A percentile compares a stretch with the other conserved stretches of the same genome.
Evolutionary conservation across 2,888 invertebrate genomes (phyloP).

Genomic region (Troides helena): DNA sequence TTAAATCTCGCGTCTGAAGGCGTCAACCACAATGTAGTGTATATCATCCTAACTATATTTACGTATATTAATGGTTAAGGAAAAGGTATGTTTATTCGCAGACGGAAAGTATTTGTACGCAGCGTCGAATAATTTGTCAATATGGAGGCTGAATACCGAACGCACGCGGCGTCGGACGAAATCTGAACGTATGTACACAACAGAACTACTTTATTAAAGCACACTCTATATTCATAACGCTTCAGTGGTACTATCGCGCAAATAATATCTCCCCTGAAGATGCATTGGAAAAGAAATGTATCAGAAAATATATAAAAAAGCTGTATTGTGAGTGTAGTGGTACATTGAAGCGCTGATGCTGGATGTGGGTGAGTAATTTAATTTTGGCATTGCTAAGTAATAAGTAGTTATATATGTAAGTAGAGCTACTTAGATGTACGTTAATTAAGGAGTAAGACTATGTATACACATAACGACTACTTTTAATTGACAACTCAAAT

Average conservation of each 20-base stretch:
- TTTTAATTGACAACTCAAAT: too few relatives aligned
- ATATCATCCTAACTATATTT: too few relatives aligned
- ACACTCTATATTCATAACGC: constrained; percentile 79
- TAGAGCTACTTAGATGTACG: too few relatives aligned
- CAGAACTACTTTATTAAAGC: constrained; percentile 74
- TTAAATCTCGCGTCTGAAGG: too few relatives aligned
- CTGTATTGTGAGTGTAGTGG: constrained; percentile 51
- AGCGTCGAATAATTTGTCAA: constrained; percentile 29
- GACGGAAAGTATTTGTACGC: too few relatives aligned
- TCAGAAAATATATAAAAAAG: constrained; percentile 78
- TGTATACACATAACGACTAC: too few relatives aligned
- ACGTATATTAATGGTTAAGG: too few relatives aligned
- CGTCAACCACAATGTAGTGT: too few relatives aligned
- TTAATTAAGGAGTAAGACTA: too few relatives aligned
- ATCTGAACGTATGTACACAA: constrained; percentile 40
- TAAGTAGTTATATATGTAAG: too few relatives aligned
- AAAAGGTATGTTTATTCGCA: too few relatives aligned
- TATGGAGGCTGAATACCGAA: constrained; percentile 34
- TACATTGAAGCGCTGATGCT: constrained; percentile 38
- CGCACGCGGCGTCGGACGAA: constrained; percentile 40
- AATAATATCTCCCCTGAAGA: constrained; percentile 77
- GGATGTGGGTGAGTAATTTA: constrained; percentile 37
- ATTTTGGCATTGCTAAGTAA: too few relatives aligned
- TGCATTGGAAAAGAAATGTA: constrained; percentile 79
- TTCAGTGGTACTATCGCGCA: constrained; percentile 71